A percentile compares a stretch with the other conserved stretches of the same genome.
These are phyloP conservation scores for Diplazon laetatorius DNA, from an alignment of 2,888 invertebrate genomes.

Conservation along the genomic window DNA sequence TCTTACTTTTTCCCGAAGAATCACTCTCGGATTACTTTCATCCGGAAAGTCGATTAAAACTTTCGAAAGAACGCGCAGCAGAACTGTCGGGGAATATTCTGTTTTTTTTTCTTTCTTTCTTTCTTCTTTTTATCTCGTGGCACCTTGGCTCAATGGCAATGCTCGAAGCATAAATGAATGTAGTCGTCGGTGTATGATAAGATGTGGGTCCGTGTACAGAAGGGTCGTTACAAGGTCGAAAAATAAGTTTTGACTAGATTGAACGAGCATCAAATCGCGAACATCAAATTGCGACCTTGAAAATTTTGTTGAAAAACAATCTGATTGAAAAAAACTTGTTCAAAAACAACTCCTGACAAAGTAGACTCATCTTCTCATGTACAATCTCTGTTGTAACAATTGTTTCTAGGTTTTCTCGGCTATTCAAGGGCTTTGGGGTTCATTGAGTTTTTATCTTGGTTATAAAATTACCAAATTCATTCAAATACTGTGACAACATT, in stretches of 20 bases:
- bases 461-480: too few relatives aligned
- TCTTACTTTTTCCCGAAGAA: slow-evolving; percentile 45
- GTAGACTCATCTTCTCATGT: too few relatives aligned
- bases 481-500: too few relatives aligned
- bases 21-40: slow-evolving; percentile 62
- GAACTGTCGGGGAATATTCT: slow-evolving; percentile 51
- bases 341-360: too few relatives aligned
- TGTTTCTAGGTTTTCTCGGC: too few relatives aligned
- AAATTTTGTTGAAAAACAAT: too few relatives aligned
- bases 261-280: slow-evolving; percentile 32
- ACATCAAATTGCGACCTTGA: too few relatives aligned
- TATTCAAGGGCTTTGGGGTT: too few relatives aligned
- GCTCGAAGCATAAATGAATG: not conserved
- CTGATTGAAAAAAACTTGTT: slow-evolving; percentile 16
- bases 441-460: too few relatives aligned
- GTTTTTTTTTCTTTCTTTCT: too few relatives aligned
- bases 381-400: too few relatives aligned
- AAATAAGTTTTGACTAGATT: slow-evolving; percentile 33
- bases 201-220: not conserved
- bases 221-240: slow-evolving; percentile 35
- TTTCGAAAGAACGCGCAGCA: slow-evolving; percentile 60
- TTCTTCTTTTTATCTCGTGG: not conserved
- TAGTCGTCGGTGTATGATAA: not conserved
- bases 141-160: slow-evolving; percentile 40
- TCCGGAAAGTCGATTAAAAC: slow-evolving; percentile 65